These are phyloP conservation scores for Cinara cedri DNA, from an alignment of 2,888 invertebrate genomes.

Conservation along the genomic window DNA sequence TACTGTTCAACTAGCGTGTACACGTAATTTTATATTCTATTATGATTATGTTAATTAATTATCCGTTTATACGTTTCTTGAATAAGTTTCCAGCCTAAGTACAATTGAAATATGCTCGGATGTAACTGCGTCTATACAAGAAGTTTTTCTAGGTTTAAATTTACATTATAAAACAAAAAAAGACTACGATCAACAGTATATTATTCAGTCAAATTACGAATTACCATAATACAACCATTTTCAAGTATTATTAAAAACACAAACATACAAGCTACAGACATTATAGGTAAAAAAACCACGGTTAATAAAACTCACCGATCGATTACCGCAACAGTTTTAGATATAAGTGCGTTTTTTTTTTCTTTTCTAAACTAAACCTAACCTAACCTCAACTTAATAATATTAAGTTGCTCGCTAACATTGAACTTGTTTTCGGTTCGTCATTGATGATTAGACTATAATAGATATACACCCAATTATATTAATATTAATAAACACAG, in stretches of 20 bases:
- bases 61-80: slow-evolving; percentile 12
- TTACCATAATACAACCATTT: not conserved
- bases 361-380: too few relatives aligned
- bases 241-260: not conserved
- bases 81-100: not conserved
- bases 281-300: not conserved
- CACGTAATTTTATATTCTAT: slow-evolving; percentile 14
- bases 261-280: not conserved
- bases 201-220: not conserved
- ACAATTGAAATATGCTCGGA: slow-evolving; percentile 17
- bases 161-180: too few relatives aligned
- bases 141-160: slow-evolving; percentile 5
- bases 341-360: too few relatives aligned
- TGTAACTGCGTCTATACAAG: not conserved
- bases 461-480: too few relatives aligned
- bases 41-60: slow-evolving; percentile 28
- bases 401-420: too few relatives aligned
- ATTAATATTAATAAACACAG: too few relatives aligned
- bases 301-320: too few relatives aligned
- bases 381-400: too few relatives aligned
- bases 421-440: too few relatives aligned
- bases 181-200: not conserved
- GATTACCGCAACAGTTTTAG: too few relatives aligned
- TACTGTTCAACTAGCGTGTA: not conserved
- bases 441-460: too few relatives aligned